Conservation (phyloP, 1,140 invertebrate species). For the Anoplophora glabripennis region DNA sequence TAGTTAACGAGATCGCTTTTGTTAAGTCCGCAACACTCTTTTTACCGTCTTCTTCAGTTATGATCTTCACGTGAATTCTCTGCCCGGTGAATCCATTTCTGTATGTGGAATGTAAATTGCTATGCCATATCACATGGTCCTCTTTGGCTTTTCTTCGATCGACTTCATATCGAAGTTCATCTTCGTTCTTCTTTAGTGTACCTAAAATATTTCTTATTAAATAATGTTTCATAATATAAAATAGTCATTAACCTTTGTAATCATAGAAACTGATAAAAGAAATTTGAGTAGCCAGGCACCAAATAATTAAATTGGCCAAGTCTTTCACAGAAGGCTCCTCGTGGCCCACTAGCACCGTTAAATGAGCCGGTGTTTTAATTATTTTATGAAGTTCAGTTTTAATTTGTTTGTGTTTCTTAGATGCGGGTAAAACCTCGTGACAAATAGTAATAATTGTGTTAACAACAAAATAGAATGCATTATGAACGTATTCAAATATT, state of each 20-base stretch:
- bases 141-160: slow-evolving; percentile 52
- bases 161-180: slow-evolving; percentile 55
- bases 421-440: slow-evolving; percentile 19
- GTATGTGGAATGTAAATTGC: slow-evolving; percentile 51
- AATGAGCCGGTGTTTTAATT: slow-evolving; percentile 50
- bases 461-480: slow-evolving; percentile 7
- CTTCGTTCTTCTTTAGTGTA: slow-evolving; percentile 55
- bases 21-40: slow-evolving; percentile 52
- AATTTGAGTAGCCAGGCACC: slow-evolving; percentile 63
- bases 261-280: slow-evolving; percentile 69
- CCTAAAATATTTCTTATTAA: slow-evolving; percentile 49
- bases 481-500: slow-evolving; percentile 21
- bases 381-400: slow-evolving; percentile 20
- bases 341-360: slow-evolving; percentile 53
- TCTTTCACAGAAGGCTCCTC: slow-evolving; percentile 52
- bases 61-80: slow-evolving; percentile 52
- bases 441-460: slow-evolving; percentile 23
- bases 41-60: slow-evolving; percentile 56
- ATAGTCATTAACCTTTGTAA: slow-evolving; percentile 55
- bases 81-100: slow-evolving; percentile 55
- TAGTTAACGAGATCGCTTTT: slow-evolving; percentile 41
- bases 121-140: slow-evolving; percentile 58
- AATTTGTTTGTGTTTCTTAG: slow-evolving; percentile 13
- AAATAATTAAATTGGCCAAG: slow-evolving; percentile 60
- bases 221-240: slow-evolving; percentile 3